These are phyloP conservation scores for Anguilla megastoma DNA, from an alignment of 2,797 vertebrate genomes.

Conservation along the genomic window DNA sequence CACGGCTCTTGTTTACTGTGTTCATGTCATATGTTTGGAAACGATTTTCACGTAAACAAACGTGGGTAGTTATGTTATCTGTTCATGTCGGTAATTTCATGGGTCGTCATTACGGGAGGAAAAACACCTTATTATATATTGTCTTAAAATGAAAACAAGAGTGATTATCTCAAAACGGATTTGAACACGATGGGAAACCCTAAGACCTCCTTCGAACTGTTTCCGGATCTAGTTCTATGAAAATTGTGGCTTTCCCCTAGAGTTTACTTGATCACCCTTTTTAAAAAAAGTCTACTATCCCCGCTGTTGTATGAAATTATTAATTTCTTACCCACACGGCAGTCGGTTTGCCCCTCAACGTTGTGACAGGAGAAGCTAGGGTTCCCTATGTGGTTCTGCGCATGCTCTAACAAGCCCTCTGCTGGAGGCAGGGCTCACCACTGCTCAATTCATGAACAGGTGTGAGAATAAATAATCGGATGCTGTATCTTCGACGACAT, in stretches of 20 bases:
- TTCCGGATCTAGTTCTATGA: slow-evolving; percentile 26
- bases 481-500: neutral
- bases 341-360: slow-evolving; percentile 48
- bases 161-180: slow-evolving; percentile 53
- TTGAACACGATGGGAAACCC: slow-evolving; percentile 41
- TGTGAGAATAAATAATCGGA: slow-evolving; percentile 32
- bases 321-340: slow-evolving; percentile 55
- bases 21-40: slow-evolving; percentile 30
- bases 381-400: slow-evolving; percentile 45
- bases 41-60: slow-evolving; percentile 14
- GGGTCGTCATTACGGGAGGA: slow-evolving; percentile 31
- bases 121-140: slow-evolving; percentile 43
- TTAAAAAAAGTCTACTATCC: slow-evolving; percentile 35
- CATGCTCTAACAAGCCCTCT: slow-evolving; percentile 54
- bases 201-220: slow-evolving; percentile 25
- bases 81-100: slow-evolving; percentile 27
- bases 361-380: slow-evolving; percentile 51
- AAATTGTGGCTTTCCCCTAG: slow-evolving; percentile 26
- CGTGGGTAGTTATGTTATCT: slow-evolving; percentile 25
- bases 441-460: slow-evolving; percentile 42
- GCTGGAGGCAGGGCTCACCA: slow-evolving; percentile 39
- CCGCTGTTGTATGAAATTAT: slow-evolving; percentile 49
- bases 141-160: slow-evolving; percentile 45
- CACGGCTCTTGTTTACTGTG: slow-evolving; percentile 36
- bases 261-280: slow-evolving; percentile 23